Evolutionary conservation across 1,140 invertebrate species (phyloP).

Genomic region (Thaumetopoea pityocampa): DNA sequence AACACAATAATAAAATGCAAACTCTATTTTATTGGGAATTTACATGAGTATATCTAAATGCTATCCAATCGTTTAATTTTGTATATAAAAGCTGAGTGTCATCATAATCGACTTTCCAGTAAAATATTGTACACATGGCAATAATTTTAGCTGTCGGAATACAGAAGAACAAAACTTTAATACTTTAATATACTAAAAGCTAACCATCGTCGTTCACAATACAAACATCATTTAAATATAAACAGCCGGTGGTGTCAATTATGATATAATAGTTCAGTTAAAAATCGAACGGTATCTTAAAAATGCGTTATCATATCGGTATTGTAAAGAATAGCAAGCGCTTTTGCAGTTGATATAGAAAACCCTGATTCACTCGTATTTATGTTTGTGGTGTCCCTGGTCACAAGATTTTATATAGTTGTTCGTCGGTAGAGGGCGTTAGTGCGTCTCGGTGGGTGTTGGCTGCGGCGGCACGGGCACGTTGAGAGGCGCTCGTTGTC

Average conservation of each 20-base stretch:
- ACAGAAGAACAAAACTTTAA: conserved; percentile 12
- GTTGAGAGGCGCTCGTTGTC: conserved; percentile 58
- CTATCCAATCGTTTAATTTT: conserved; percentile 8
- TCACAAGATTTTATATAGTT: too few species aligned
- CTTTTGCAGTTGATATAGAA: too few species aligned
- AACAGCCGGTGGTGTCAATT: conserved; percentile 15
- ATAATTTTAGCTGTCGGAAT: conserved; percentile 29
- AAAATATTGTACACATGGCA: conserved; percentile 18
- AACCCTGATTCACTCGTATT: too few species aligned
- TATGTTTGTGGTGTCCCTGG: too few species aligned
- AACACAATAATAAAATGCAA: too few species aligned
- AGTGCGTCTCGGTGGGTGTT: conserved; percentile 38
- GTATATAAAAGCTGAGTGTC: conserved; percentile 10
- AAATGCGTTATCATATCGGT: too few species aligned
- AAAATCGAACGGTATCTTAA: too few species aligned
- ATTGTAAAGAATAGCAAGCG: too few species aligned
- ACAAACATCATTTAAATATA: too few species aligned
- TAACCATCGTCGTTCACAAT: conserved; percentile 8
- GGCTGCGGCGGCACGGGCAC: conserved; percentile 51
- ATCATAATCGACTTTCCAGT: conserved; percentile 11
- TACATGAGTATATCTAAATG: too few species aligned
- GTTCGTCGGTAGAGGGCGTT: neutral
- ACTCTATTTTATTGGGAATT: too few species aligned
- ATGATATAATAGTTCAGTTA: too few species aligned
- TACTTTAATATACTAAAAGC: conserved; percentile 15